Percentiles rank a stretch among this genome's conserved stretches.
Evolutionary conservation across 2,113 vertebrate genomes (phyloP).

Genomic region (Fregetta grallaria): DNA sequence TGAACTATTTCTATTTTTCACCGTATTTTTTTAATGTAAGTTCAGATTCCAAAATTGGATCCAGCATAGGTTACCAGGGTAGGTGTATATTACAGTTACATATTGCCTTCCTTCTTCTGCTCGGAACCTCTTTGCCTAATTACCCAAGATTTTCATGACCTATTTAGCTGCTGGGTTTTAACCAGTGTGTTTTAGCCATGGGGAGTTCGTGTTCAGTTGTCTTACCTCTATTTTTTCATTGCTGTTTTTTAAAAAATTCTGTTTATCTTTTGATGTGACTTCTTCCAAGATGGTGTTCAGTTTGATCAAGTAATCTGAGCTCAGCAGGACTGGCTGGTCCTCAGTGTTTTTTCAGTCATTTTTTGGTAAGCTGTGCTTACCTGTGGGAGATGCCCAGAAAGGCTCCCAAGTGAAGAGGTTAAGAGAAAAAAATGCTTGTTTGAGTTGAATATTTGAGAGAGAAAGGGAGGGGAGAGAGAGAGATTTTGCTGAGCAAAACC

Average conservation of each 20-base stretch:
- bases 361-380: not conserved
- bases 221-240: not conserved
- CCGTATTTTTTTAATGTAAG: not conserved
- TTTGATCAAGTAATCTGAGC: not conserved
- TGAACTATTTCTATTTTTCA: not conserved
- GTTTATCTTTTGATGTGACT: not conserved
- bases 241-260: not conserved
- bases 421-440: not conserved
- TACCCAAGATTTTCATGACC: not conserved
- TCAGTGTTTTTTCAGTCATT: not conserved
- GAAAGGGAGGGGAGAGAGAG: not conserved
- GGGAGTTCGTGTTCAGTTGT: not conserved
- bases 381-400: not conserved
- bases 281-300: not conserved
- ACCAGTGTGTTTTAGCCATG: not conserved
- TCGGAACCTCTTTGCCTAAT: not conserved
- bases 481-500: not conserved
- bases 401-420: not conserved
- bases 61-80: not conserved
- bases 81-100: not conserved
- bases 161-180: not conserved
- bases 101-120: not conserved
- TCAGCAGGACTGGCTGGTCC: not conserved
- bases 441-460: not conserved
- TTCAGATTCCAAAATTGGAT: not conserved